Percentiles rank a stretch among this genome's conserved stretches.
These are phyloP conservation scores for Nothocercus nigrocapillus DNA, from an alignment of 2,113 vertebrate species.

Conservation along the genomic window DNA sequence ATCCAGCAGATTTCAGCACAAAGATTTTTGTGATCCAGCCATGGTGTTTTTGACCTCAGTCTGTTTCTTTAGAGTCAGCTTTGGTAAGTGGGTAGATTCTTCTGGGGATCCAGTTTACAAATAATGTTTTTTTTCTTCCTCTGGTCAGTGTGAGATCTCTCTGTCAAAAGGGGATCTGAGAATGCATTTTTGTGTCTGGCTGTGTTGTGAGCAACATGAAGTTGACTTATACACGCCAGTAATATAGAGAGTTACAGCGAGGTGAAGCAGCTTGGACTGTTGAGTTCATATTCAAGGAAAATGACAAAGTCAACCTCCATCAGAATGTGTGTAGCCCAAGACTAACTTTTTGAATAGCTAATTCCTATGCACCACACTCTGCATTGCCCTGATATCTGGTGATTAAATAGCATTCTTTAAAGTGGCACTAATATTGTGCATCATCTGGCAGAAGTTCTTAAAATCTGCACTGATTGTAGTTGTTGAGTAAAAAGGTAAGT, in stretches of 20 bases:
- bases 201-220: background rate
- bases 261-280: background rate
- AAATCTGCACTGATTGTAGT: conserved; percentile 14
- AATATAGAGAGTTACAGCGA: background rate
- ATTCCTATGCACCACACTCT: background rate
- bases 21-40: background rate
- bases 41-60: background rate
- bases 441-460: conserved; percentile 67
- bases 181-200: background rate
- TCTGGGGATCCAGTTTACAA: background rate
- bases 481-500: conserved; percentile 54
- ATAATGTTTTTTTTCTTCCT: background rate
- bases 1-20: background rate
- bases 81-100: background rate
- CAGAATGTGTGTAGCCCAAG: background rate
- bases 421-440: conserved; percentile 54
- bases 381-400: conserved; percentile 39
- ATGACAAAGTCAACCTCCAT: background rate
- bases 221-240: background rate
- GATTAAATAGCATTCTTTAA: conserved; percentile 62
- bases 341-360: background rate
- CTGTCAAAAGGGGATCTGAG: background rate
- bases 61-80: background rate
- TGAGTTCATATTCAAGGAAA: background rate
- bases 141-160: background rate